phyloP scores from a whole-genome alignment of 2,797 vertebrate species.

The Gobio occitaniae region DNA sequence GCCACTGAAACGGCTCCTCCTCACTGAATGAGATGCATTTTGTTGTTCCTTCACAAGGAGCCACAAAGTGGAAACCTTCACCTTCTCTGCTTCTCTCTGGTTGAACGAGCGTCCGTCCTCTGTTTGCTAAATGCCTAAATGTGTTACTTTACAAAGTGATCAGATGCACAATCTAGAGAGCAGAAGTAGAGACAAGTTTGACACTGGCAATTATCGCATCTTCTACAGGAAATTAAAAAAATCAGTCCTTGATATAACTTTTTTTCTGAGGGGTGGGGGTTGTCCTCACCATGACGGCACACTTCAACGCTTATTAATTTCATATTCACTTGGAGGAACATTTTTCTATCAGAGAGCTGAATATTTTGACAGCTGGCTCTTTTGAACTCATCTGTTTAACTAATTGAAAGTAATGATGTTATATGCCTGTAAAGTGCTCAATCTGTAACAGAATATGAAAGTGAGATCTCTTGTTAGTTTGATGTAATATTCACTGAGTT shows the following conservation, averaged over 20 bases:
- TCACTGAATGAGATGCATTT: too few relatives aligned
- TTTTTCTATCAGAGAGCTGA: background rate
- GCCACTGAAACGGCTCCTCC: too few relatives aligned
- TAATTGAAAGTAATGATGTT: constrained; percentile 34
- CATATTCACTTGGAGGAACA: background rate
- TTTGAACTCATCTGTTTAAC: constrained; percentile 8
- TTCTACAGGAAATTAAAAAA: too few relatives aligned
- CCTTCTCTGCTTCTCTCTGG: background rate
- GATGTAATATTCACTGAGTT: constrained; percentile 12
- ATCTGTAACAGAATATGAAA: constrained; percentile 10
- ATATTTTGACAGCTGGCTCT: constrained; percentile 11
- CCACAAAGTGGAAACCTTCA: background rate
- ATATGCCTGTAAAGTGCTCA: background rate
- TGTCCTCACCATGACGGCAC: background rate
- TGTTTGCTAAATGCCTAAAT: background rate
- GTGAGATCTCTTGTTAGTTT: background rate
- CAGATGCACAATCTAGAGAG: background rate
- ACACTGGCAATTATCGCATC: background rate
- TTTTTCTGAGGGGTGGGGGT: background rate
- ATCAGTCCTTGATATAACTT: background rate
- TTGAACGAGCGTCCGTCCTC: background rate
- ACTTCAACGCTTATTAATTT: background rate
- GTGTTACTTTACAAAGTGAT: background rate
- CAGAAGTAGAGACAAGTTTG: background rate
- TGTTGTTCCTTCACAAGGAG: too few relatives aligned